phyloP scores from a whole-genome alignment of 23 tunicate genomes.

The Oikopleura albicans region DNA sequence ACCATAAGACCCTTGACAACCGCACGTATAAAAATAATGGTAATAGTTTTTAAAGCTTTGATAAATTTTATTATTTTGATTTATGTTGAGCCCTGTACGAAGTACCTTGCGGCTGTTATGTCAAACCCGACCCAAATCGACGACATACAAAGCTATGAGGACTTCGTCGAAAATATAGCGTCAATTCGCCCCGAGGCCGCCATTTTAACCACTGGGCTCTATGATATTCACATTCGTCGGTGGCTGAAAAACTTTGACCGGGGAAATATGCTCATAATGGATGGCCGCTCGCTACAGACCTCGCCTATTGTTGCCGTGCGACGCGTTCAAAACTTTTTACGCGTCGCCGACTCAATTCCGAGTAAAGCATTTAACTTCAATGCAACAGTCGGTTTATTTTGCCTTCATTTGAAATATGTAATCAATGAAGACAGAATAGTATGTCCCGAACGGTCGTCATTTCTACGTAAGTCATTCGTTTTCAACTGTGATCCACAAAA shows the following conservation, averaged over 20 bases:
- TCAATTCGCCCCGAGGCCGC: not conserved
- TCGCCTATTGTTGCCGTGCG: slow-evolving; percentile 2
- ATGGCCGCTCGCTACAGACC: not conserved
- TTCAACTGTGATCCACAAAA: no score
- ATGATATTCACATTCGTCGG: slow-evolving; percentile 7
- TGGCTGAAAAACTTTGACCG: not conserved
- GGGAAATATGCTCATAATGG: slow-evolving; percentile 5
- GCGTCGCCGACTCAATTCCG: not conserved
- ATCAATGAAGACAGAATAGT: not conserved
- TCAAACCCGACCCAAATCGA: not conserved
- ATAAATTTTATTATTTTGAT: no score
- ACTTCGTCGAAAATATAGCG: not conserved
- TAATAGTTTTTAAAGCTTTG: no score
- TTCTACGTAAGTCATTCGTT: not conserved
- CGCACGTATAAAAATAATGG: no score
- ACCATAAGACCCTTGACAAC: no score
- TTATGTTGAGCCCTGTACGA: no score
- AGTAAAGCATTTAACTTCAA: not conserved
- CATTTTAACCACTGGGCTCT: not conserved
- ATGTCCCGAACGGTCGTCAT: not conserved
- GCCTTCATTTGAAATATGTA: not conserved
- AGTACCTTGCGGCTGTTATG: not conserved
- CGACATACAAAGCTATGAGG: not conserved
- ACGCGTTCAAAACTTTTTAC: slow-evolving; percentile 6
- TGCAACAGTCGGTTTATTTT: not conserved